phyloP scores from a whole-genome alignment of 2,113 vertebrate genomes.

The Azemiops feae region DNA sequence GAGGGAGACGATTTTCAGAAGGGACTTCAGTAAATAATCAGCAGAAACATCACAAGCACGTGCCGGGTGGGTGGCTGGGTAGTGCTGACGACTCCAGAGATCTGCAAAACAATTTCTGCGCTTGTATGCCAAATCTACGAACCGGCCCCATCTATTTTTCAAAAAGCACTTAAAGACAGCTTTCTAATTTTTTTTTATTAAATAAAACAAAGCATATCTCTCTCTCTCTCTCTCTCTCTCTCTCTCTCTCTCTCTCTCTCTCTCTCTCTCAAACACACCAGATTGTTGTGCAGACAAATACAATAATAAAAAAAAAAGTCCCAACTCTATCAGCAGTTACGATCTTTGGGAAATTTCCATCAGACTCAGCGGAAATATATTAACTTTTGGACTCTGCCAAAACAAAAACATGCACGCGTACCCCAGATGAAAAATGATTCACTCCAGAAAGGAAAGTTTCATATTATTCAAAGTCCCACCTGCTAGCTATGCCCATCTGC shows the following conservation, averaged over 20 bases:
- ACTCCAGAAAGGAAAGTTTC: neutral
- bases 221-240: neutral
- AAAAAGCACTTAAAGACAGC: neutral
- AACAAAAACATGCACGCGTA: neutral
- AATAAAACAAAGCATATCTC: neutral
- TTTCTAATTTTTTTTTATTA: neutral
- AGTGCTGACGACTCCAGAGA: neutral
- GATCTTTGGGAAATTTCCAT: neutral
- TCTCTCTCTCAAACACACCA: too few relatives aligned
- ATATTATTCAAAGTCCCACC: neutral
- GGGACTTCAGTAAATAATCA: slow-evolving; percentile 9
- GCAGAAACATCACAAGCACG: slow-evolving; percentile 2
- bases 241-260: too few relatives aligned
- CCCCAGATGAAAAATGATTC: neutral
- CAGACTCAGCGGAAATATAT: neutral
- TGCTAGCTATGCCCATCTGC: neutral
- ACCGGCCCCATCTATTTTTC: neutral
- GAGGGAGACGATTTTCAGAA: neutral
- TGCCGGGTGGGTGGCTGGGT: neutral
- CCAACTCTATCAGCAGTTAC: neutral
- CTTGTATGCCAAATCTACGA: neutral
- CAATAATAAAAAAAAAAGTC: neutral
- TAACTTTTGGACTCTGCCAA: neutral
- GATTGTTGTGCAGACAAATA: neutral
- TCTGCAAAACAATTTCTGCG: neutral